Evolutionary conservation across 2,797 vertebrate genomes (phyloP).

Genomic region (Trachurus trachurus): DNA sequence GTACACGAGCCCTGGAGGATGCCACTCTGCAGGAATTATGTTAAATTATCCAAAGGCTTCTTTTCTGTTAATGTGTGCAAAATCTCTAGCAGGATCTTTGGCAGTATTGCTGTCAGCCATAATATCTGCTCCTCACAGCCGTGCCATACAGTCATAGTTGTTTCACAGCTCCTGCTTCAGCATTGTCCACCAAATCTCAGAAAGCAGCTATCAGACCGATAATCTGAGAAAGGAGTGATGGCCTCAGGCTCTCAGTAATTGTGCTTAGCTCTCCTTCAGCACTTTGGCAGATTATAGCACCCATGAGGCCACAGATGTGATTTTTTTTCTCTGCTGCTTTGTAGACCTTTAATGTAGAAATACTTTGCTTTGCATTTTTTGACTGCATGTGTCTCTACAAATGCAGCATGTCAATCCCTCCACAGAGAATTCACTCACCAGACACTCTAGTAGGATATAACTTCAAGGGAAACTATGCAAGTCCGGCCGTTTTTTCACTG

Average conservation of each 20-base stretch:
- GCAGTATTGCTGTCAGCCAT: background rate
- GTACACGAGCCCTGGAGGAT: background rate
- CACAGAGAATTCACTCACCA: conserved; percentile 8
- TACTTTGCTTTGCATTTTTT: conserved; percentile 18
- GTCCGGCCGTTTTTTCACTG: too few species aligned
- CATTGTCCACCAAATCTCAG: conserved; percentile 26
- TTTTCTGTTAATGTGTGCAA: background rate
- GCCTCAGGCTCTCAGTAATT: conserved; percentile 16
- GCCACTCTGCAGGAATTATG: background rate
- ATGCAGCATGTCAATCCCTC: background rate
- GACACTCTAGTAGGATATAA: too few species aligned
- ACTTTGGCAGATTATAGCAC: conserved; percentile 3
- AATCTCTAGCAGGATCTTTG: conserved; percentile 8
- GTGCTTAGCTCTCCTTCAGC: conserved; percentile 9
- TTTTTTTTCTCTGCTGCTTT: conserved; percentile 6
- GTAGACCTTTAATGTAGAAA: conserved; percentile 2
- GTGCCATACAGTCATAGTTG: background rate
- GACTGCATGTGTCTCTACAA: background rate
- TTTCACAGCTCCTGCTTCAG: conserved; percentile 4
- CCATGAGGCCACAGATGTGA: background rate
- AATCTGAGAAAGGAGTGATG: conserved; percentile 18
- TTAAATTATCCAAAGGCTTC: background rate
- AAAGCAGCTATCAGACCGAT: conserved; percentile 18
- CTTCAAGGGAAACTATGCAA: too few species aligned
- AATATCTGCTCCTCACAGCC: conserved; percentile 6